Evolutionary conservation across 1,140 invertebrate genomes (phyloP), one percentile per base, ranked within the genome.

Genomic region (Paraescarpia echinospica): DNA sequence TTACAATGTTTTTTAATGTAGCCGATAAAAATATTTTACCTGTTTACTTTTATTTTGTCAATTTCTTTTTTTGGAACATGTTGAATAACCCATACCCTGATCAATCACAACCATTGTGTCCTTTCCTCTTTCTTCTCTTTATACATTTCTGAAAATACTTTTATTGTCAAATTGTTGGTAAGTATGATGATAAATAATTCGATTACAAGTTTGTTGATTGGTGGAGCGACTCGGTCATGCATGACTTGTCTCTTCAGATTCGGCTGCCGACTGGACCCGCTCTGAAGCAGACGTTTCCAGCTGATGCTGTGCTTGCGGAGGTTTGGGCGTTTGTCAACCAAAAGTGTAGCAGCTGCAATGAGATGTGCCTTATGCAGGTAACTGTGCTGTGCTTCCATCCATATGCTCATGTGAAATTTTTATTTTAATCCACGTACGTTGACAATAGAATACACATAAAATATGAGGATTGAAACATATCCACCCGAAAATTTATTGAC

Each of bases 261-360:
- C 93, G 95, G 34, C 93, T 95, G n/a, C 94, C 94, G 33, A 93
- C 94, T 93, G 95, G 95, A 2, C 93, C 94, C 77, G 94, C 93
- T 89, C 90, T 95, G 18, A 93, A 94, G 31, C 92, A 95, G 35
- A 94, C 93, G 34, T 95, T 95, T 93, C 91, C 89, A 34, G 41
- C 93, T 0, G 51, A 22, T n/a, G 93, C 94, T 33, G 93, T 94
- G 34, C 93, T 95, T 89, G 93, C 94, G 89, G 93, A 94, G 34
- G 94, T 95, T 1, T 95, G 95, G 95, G 90, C 93, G 88, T 91
- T 89, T 89, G 59, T 95, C 34, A 33, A 33, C 9, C 27, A 35
- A 1, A 34, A 93, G 77, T 77, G 35, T 89, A 33, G n/a, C 31
- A 90, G 90, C 34, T 27, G 6, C 9, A 33, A 89, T 89, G 90